Base-by-base conservation (phyloP, 2,888 invertebrate genomes). In the Cistogaster globosa region DNA sequence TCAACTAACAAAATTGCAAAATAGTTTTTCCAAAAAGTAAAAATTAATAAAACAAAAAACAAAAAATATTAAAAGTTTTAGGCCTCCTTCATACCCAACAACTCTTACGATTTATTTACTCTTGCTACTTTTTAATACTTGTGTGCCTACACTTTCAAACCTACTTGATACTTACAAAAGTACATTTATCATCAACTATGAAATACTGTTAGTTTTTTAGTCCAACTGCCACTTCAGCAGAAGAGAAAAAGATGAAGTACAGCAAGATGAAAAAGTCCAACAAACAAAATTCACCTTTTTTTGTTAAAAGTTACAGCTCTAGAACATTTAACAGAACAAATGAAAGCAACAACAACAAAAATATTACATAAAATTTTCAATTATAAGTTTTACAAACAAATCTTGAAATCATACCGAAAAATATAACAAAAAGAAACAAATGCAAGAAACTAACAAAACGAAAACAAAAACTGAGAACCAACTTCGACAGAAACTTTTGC, bases 371-470 rank as follows among this genome's bases (percentile, higher is more conserved):
- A 79, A 82, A 85, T 85, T 85, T 85, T 85, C 85, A 85, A 85
- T 85, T 85, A 85, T 85, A 85, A 85, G 77, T 85, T 85, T 82
- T 60, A 14, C 85, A 78, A 85, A 85, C 85, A 82, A 85, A 85
- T 85, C 85, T 85, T 82, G 82, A 82, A 82, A 85, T 82, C 75
- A 78, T 79, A 74, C 81, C 72, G 51, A 71, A 74, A 81, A 76
- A 62, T 26, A 71, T 57, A 55, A 42, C 6, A 74, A 74, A 67
- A 65, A 32, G 67, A 77, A 8, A 38, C 55, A 79, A 55, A 69
- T 63, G 36, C 22, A 65, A 18, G 32, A 12, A 62, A 62, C 5
- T 32, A 32, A 32, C 32, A 32, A 32, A 32, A 32, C 6, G 32
- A 32, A 18, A 53, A 42, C 1, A 77, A 72, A 26, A 42, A 8